Base-by-base conservation (phyloP, 2,113 vertebrate species). In the Pelecanoides urinatrix region DNA sequence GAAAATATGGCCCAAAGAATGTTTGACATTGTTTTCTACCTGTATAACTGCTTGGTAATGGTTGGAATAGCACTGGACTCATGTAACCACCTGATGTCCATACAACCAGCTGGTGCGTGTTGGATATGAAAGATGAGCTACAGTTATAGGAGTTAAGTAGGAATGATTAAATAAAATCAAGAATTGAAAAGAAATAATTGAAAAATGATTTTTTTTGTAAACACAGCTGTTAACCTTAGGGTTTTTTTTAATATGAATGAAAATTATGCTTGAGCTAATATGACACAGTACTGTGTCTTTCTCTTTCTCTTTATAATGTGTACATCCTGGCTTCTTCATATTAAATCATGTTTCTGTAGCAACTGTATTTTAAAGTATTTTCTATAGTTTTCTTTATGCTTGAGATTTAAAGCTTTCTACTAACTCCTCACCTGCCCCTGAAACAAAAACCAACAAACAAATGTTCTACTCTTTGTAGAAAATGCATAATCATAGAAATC, bases 81-180 rank as follows among this genome's bases (percentile, higher is more conserved):
- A 8, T 32, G n/a, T 71, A 75, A 53, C 56, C 45, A 42, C 90
- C 78, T 82, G 79, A 2, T 65, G 79, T 83, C 92, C 0, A 0
- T 36, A 50, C 12, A 66, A 27, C 78, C 96, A 93, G 83, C 83
- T 95, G 95, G 76, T 66, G 49, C 63, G 11, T 83, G 74, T 59
- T 74, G 81, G 50, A 6, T 90, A 5, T 81, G 88, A 56, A 74
- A 86, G 78, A 81, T 74, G 81, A 29, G 38, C 66, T 53, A 2
- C 42, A 85, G 68, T 52, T 96, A 55, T 19, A 83, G 95, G 56
- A 95, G 85, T 95, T 93, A 87, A 95, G 84, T 86, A 83, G 94
- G 91, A 96, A 86, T 90, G 76, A 88, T 96, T 95, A 71, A 97
- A 86, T 81, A 84, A 94, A 85, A 93, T 86, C 53, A 67, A 58